These are phyloP conservation scores for Neoitamus cyanurus DNA, from an alignment of 2,888 invertebrate species.

Conservation along the genomic window DNA sequence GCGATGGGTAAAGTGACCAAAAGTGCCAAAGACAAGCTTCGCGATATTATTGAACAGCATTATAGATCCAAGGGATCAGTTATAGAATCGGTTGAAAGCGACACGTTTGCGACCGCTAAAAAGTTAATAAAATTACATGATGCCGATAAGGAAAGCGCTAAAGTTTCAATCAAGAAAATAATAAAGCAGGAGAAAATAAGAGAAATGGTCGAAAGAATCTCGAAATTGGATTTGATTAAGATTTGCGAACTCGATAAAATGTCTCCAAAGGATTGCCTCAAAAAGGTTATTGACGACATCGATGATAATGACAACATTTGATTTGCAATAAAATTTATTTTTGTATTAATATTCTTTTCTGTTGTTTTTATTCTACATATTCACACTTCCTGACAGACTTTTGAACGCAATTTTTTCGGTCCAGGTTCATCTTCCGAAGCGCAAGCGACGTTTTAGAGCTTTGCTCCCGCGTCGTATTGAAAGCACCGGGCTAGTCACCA, in stretches of 20 bases:
- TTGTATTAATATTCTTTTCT: neutral
- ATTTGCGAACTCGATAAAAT: constrained; percentile 67
- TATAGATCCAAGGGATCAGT: constrained; percentile 61
- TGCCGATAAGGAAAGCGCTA: constrained; percentile 54
- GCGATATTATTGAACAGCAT: constrained; percentile 61
- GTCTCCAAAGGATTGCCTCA: constrained; percentile 67
- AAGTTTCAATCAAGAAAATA: constrained; percentile 61
- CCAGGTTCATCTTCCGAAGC: too few species aligned
- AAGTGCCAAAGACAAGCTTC: constrained; percentile 62
- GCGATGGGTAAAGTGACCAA: constrained; percentile 61
- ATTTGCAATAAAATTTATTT: constrained; percentile 22
- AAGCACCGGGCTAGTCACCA: too few species aligned
- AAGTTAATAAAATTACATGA: constrained; percentile 19
- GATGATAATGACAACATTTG: constrained; percentile 59
- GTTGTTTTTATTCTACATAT: neutral
- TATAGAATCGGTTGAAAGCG: constrained; percentile 57
- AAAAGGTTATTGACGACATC: constrained; percentile 67
- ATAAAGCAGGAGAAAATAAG: constrained; percentile 65
- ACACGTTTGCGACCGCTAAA: neutral
- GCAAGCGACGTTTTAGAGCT: too few species aligned
- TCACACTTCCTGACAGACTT: too few species aligned
- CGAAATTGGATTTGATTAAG: constrained; percentile 66
- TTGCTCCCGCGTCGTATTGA: too few species aligned
- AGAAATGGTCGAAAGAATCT: constrained; percentile 67
- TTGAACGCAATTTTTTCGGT: too few species aligned